Base-by-base conservation (phyloP, 2,797 vertebrate species). In the Microhierax caerulescens region DNA sequence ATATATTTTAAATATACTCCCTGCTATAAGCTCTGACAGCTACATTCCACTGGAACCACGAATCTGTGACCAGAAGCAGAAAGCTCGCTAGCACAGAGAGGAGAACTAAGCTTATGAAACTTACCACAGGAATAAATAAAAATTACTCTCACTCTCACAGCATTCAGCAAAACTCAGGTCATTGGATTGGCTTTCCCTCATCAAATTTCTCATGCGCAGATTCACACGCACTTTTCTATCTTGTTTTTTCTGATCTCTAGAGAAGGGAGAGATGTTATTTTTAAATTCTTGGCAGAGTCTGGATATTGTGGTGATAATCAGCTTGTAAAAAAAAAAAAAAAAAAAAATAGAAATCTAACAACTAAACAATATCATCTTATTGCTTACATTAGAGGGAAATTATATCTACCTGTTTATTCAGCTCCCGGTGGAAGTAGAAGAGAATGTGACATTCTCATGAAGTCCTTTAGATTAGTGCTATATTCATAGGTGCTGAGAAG, bases 21-120 rank as follows among this genome's bases (percentile, higher is more conserved):
- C 94, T 89, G 72, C 94, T 96, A 85, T 96, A 95, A 95, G 88
- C 48, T 89, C 86, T 96, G 95, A 96, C 95, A 96, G 95, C 70
- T 97, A 56, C 92, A 95, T 95, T 97, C 91, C 86, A 82, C 72
- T 92, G 81, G 84, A 97, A 92, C 96, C 95, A 85, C 5, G 5
- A 82, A 94, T 56, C 92, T 96, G 95, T 96, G 96, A 95, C 95
- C 91, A 94, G 86, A 91, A 79, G 86, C 87, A 83, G 78, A 95
- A 95, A 96, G 91, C 88, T 96, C 67, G 37, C 91, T 82, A 91
- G 60, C 75, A 80, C 54, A 80, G 81, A 93, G 48, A 86, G 56
- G 47, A 70, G 89, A 94, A 63, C 67, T 90, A 59, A 89, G 83
- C 81, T 87, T 82, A 82, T 70, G 86, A 91, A 96, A 95, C 70